phyloP scores from a whole-genome alignment of 2,113 vertebrate genomes.

The Clarias macrocephalus region DNA sequence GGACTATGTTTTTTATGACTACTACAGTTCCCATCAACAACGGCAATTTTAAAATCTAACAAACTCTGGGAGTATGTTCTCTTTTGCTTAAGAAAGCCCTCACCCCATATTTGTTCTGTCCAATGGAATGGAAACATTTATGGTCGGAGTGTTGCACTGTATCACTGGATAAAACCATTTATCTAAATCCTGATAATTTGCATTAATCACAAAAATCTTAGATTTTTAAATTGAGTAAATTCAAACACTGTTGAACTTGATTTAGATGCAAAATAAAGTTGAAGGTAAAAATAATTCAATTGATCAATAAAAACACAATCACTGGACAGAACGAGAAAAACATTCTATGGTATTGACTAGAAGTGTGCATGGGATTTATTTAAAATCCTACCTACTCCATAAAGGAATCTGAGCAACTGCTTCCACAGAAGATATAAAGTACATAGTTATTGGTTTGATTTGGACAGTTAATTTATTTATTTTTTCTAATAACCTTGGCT shows the following conservation, averaged over 20 bases:
- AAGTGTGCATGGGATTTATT: background rate
- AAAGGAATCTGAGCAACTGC: background rate
- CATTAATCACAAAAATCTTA: background rate
- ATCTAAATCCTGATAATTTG: background rate
- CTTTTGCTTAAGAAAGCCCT: background rate
- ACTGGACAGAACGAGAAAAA: background rate
- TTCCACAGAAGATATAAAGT: background rate
- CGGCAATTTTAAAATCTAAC: background rate
- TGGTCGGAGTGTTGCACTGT: background rate
- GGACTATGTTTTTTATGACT: background rate
- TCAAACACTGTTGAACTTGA: background rate
- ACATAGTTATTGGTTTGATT: background rate
- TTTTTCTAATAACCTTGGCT: background rate
- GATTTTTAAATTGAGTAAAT: background rate
- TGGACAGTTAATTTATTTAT: background rate
- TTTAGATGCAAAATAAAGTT: background rate
- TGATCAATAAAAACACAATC: background rate
- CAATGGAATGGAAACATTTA: background rate
- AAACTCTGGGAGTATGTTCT: background rate
- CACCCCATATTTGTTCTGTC: background rate
- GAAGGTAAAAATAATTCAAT: background rate
- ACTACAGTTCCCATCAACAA: background rate
- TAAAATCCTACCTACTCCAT: background rate
- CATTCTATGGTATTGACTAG: background rate
- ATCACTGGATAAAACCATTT: background rate